phyloP scores from a whole-genome alignment of 2,797 vertebrate genomes.

The Diglossa cyanea region DNA sequence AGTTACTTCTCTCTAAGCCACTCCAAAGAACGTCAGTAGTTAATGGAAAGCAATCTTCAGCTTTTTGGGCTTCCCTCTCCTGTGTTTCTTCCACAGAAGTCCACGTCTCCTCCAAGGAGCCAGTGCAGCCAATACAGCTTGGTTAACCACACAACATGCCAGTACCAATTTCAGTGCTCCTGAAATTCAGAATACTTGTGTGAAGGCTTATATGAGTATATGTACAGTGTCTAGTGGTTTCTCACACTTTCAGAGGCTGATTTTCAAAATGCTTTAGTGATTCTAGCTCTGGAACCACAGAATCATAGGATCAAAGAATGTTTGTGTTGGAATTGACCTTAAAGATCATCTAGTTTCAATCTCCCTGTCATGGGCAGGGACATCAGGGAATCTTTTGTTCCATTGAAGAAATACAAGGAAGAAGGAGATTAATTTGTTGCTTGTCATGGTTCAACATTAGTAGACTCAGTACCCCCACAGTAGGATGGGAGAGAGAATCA shows the following conservation, averaged over 20 bases:
- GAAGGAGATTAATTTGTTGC: not conserved
- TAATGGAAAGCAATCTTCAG: not conserved
- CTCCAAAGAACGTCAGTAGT: not conserved
- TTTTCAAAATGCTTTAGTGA: not conserved
- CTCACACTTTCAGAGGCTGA: not conserved
- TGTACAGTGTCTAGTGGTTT: not conserved
- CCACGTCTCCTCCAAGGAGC: not conserved
- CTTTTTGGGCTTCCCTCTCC: not conserved
- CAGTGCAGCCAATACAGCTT: not conserved
- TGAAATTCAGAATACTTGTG: not conserved
- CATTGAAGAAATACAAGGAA: not conserved
- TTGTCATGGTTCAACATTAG: rapidly evolving
- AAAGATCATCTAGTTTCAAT: not conserved
- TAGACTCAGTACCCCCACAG: rapidly evolving
- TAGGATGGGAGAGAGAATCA: not conserved
- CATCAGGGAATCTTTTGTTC: not conserved
- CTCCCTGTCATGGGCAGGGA: not conserved
- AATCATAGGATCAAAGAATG: not conserved
- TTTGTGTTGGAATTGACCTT: not conserved
- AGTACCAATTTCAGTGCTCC: not conserved
- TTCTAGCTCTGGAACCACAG: not conserved
- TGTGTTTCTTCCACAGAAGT: not conserved
- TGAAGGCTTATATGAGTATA: not conserved
- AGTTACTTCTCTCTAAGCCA: not conserved
- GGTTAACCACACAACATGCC: not conserved